Evolutionary conservation across 53 echinoderm and acorn worm species (phyloP), one percentile per base, ranked within the genome.

Genomic region (Holothuria scabra): DNA sequence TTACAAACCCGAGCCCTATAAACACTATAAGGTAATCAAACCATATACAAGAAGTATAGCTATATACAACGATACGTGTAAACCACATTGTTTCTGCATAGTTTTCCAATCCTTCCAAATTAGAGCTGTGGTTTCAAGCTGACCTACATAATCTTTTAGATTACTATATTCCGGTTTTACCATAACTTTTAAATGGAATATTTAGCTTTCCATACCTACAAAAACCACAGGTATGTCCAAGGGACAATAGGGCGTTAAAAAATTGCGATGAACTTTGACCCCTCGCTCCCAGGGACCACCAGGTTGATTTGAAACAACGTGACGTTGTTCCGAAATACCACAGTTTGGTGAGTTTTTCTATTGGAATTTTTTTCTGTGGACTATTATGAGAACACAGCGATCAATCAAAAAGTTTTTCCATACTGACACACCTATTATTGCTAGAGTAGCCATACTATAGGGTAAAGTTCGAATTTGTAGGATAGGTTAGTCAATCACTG

Each of bases 231-330:
- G 72, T 72, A 72, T 72, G 72, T 72, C 72, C 72, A 24, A 44
- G 72, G 72, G 44, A 72, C 72, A 72, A 72, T 72, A 72, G 72
- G 72, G 72, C 72, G 72, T 72, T 46, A 72, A 72, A 72, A 48
- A 48, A 48, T 44, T 46, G 44, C 48, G 26, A 72, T 28, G 72
- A 72, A 44, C 72, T 72, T 72, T 72, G 72, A 72, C 48, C 46
- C 71, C 12, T 41, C 72, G 8, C 72, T 72, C 72, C 72, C 72
- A 72, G 72, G 72, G 72, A 44, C 72, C 72, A 72, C 72, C 44
- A 23, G 72, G 69, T 72, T 25, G 72, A 48, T 46, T 72, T 72
- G 72, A 44, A 38, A 44, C 72, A 72, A 44, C 72, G 41, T 48
- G 72, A 22, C n/a, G 72, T 35, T 72, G 72, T 44, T 8, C 34